Base-by-base conservation (phyloP, 2,797 vertebrate genomes). In the Pagetopsis macropterus region DNA sequence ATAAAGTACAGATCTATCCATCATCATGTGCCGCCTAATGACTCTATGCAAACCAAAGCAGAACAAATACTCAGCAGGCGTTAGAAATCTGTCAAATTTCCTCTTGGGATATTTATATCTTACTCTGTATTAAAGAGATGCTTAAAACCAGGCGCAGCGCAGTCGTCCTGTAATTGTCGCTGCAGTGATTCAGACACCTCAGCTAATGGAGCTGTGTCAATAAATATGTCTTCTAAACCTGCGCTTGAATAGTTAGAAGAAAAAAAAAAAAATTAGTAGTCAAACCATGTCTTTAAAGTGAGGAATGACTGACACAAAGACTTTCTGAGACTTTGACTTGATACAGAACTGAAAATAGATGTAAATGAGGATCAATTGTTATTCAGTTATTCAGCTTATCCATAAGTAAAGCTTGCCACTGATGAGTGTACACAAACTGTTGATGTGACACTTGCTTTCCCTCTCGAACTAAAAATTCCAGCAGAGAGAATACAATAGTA, bases 341-440 rank as follows among this genome's bases (percentile, higher is more conserved):
- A 63, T 63, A 50, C 16, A 12, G 6, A 74, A 62, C 44, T 13
- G 50, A 11, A 59, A 41, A 58, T 19, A 16, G 14, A 41, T 76
- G 44, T 68, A 62, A 84, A 87, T 76, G 45, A 62, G 43, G 37
- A 49, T 15, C 2, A 17, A 23, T 71, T 84, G 62, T 81, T 81
- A 72, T 72, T 75, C 71, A n/a, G 62, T 81, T 81, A 72, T 72
- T 75, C 71, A n/a, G 33, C 33, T 73, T 72, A 68, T 85, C 70
- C 78, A 72, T 78, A 62, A 67, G 67, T 52, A 50, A 73, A 23
- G 52, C 59, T 65, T 21, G 60, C 72, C 61, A 67, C 49, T 75
- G 54, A 76, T 21, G 48, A 60, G 43, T n/a, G 31, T 43, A 59
- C 51, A 72, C 44, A 72, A 61, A 43, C 4, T 44, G 61, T 23